phyloP scores from a whole-genome alignment of 2,888 invertebrate species.

The Euzophera pinguis region DNA sequence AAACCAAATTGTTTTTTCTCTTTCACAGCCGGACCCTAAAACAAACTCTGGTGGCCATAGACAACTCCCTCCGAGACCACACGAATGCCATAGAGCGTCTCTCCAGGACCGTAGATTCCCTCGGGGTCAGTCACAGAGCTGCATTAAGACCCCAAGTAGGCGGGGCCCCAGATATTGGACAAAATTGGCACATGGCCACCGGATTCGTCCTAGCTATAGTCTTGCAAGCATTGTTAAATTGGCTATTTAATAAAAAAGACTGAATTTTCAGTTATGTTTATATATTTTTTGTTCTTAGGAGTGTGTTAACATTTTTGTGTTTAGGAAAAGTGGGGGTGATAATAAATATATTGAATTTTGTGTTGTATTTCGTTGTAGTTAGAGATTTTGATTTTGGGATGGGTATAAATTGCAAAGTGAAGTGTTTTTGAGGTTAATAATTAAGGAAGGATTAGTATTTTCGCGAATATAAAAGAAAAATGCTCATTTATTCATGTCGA shows the following conservation, averaged over 20 bases:
- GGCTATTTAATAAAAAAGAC: conserved; percentile 15
- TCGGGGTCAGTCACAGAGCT: conserved; percentile 37
- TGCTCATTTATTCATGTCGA: too few species aligned
- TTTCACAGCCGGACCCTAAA: conserved; percentile 65
- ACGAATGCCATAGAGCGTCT: conserved; percentile 63
- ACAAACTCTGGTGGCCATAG: conserved; percentile 68
- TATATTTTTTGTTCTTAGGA: too few species aligned
- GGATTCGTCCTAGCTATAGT: conserved; percentile 29
- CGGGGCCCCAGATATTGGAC: conserved; percentile 34
- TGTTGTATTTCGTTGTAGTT: too few species aligned
- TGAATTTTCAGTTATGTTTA: not conserved
- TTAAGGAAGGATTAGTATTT: too few species aligned
- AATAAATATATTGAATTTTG: too few species aligned
- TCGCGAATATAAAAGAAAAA: too few species aligned
- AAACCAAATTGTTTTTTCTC: conserved; percentile 13
- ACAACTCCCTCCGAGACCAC: conserved; percentile 72
- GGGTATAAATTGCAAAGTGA: too few species aligned
- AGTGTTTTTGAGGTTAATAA: too few species aligned
- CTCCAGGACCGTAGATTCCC: conserved; percentile 42
- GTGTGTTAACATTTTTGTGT: not conserved
- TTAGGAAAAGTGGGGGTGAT: not conserved
- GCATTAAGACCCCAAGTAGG: conserved; percentile 39
- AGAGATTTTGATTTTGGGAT: too few species aligned
- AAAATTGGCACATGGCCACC: conserved; percentile 61
- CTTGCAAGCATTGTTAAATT: conserved; percentile 10